phyloP scores from a whole-genome alignment of 2,113 vertebrate species.

The Equus przewalskii region DNA sequence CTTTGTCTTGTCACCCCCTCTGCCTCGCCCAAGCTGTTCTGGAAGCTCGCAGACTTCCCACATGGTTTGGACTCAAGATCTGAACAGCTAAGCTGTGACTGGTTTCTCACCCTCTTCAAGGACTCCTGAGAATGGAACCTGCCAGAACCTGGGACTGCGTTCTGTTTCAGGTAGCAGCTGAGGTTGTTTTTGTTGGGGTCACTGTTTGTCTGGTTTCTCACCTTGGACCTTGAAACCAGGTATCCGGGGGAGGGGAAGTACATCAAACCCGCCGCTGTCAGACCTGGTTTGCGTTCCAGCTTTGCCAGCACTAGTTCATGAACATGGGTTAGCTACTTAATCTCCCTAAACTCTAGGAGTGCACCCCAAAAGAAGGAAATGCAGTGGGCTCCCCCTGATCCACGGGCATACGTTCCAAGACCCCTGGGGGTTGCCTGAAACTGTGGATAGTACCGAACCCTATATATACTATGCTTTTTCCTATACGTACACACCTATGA shows the following conservation, averaged over 20 bases:
- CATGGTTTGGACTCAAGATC: not conserved
- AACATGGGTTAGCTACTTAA: not conserved
- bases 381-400: too few relatives aligned
- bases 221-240: not conserved
- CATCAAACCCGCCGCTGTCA: rapidly evolving
- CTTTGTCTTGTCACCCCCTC: not conserved
- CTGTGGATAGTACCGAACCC: too few relatives aligned
- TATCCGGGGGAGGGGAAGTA: not conserved
- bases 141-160: not conserved
- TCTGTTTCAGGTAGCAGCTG: not conserved
- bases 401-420: too few relatives aligned
- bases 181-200: not conserved
- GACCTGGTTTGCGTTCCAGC: not conserved
- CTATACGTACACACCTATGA: too few relatives aligned
- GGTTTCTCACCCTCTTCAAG: not conserved
- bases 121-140: not conserved
- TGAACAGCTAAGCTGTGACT: not conserved
- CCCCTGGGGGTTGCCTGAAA: too few relatives aligned
- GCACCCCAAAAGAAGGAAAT: not conserved
- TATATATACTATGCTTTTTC: too few relatives aligned
- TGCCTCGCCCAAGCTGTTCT: not conserved
- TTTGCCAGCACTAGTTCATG: not conserved
- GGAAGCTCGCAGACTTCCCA: not conserved
- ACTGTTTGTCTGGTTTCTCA: not conserved
- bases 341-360: not conserved